Base-by-base conservation (phyloP, 2,797 vertebrate species). In the Pelodytes ibericus region DNA sequence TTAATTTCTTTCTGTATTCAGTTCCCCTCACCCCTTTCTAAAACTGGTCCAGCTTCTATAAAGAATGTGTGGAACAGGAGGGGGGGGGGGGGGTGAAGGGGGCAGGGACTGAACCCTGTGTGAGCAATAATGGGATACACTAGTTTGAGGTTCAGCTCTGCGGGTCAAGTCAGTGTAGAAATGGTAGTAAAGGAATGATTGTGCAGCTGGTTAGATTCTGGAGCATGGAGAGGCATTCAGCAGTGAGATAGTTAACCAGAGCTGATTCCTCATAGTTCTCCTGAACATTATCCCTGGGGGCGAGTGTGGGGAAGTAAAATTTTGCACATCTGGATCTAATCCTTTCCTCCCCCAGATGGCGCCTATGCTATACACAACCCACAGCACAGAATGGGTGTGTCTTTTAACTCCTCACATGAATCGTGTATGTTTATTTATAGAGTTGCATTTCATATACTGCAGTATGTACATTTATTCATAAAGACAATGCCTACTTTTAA, bases 251-350 rank as follows among this genome's bases (percentile, higher is more conserved):
- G 68, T 77, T 71, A 65, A 69, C 3, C n/a, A 68, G 29, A 64
- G n/a, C 27, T 30, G 22, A 26, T 13, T 31, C 24, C 44, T 22
- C 26, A 56, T 24, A 41, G 18, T 75, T 59, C 24, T 44, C 9
- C 4, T 57, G 29, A 51, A 33, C 44, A 7, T 66, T 18, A 71
- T 58, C 58, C 71, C 36, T 31, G 31, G 30, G 44, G 36, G n/a
- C 33, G 53, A 53, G 53, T 65, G 29, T 56, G 39, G 24, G 59
- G 61, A 56, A 66, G 62, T 25, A 27, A 27, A 4, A 13, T 56
- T 47, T 67, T 70, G 16, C 30, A 78, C 76, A 78, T 78, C 76
- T 78, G 76, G 70, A 72, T 62, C 41, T 25, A 67, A 78, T 78
- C 41, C 22, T 30, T 53, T 60, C 61, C 53, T 72, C 61, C 44